Evolutionary conservation across 2,888 invertebrate genomes (phyloP).

Genomic region (Bugulina stolonifera): DNA sequence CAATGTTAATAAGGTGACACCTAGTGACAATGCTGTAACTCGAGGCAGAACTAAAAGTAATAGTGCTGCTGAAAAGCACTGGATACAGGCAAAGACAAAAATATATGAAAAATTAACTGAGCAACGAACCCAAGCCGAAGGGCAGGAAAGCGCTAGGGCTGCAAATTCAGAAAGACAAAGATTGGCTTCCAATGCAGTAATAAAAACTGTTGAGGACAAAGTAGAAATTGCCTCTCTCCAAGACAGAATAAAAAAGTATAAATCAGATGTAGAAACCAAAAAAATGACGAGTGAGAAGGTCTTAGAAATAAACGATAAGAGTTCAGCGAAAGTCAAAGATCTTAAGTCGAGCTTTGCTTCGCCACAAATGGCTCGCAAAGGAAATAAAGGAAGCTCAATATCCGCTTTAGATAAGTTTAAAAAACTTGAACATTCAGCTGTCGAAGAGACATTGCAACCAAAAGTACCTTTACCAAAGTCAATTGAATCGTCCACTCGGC

Average conservation of each 20-base stretch:
- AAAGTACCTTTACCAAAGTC: neutral
- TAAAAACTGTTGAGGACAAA: neutral
- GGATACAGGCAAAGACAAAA: constrained; percentile 15
- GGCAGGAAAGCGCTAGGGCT: neutral
- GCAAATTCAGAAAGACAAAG: neutral
- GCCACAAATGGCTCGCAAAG: neutral
- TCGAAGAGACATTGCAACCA: neutral
- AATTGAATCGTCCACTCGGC: neutral
- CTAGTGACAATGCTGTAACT: neutral
- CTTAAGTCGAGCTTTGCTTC: neutral
- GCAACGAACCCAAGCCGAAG: neutral
- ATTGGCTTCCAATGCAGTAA: neutral
- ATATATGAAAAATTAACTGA: constrained; percentile 11
- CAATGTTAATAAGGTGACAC: neutral
- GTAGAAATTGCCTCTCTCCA: neutral
- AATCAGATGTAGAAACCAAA: constrained; percentile 23
- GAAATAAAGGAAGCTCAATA: neutral
- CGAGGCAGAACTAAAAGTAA: constrained; percentile 3
- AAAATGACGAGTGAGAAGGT: neutral
- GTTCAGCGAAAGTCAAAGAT: neutral
- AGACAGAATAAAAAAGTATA: constrained; percentile 15
- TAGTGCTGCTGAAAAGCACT: constrained; percentile 10
- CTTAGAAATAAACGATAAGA: neutral
- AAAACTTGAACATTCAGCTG: neutral
- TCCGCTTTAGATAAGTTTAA: neutral